Percentiles rank a stretch among this genome's conserved stretches.
Evolutionary conservation across 2,797 vertebrate genomes (phyloP).

Genomic region (Eulemur mongoz): DNA sequence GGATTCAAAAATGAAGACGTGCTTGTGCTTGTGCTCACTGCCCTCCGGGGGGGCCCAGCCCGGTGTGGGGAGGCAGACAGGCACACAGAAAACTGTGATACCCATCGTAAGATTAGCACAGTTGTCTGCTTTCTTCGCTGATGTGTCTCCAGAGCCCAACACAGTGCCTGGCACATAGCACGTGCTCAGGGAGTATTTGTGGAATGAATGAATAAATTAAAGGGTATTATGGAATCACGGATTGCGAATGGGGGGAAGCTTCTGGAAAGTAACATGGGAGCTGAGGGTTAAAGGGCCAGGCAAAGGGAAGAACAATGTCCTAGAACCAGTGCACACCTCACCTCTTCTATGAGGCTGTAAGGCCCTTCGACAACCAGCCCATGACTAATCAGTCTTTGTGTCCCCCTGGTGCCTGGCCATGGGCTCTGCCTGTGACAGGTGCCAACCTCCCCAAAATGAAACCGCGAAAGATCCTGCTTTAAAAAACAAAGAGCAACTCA

Average conservation of each 20-base stretch:
- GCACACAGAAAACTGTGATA: background rate
- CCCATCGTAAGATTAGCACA: background rate
- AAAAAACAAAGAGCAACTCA: background rate
- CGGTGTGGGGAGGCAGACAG: background rate
- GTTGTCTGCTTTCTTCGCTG: background rate
- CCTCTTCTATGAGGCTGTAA: background rate
- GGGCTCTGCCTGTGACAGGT: background rate
- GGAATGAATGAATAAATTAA: background rate
- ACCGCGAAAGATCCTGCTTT: background rate
- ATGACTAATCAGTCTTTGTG: background rate
- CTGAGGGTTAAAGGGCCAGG: background rate
- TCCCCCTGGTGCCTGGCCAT: background rate
- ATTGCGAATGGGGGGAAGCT: no score
- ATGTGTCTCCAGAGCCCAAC: background rate
- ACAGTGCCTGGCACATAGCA: no score
- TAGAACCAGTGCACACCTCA: background rate
- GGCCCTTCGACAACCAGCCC: background rate
- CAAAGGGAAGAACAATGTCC: background rate
- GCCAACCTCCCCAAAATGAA: background rate
- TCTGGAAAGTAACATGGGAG: background rate
- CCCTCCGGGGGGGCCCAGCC: background rate
- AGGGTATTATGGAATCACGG: background rate
- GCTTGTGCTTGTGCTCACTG: background rate
- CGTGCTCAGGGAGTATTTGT: background rate
- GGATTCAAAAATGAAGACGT: background rate